Percentiles rank a stretch among this genome's conserved stretches.
These are phyloP conservation scores for Rhogogaster chlorosoma DNA, from an alignment of 2,888 invertebrate species.

Conservation along the genomic window DNA sequence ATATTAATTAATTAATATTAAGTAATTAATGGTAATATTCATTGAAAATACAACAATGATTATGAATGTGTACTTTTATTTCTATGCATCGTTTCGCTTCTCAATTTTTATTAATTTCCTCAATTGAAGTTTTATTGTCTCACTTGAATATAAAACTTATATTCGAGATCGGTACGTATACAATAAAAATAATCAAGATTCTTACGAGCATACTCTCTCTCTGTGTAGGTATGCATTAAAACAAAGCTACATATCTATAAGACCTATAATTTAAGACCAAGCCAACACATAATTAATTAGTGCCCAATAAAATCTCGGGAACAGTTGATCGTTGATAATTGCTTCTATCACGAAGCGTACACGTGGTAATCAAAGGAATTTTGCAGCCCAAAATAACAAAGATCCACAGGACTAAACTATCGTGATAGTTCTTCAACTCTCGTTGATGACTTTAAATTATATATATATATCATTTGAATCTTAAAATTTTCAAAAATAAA, in stretches of 20 bases:
- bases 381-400: not conserved
- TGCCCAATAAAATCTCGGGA: slow-evolving; percentile 22
- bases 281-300: not conserved
- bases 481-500: not conserved
- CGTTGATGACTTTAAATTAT: not conserved
- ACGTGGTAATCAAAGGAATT: not conserved
- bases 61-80: not conserved
- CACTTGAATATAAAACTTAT: not conserved
- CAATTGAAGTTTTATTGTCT: not conserved
- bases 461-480: not conserved
- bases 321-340: slow-evolving; percentile 9
- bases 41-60: not conserved
- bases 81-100: not conserved
- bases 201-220: not conserved
- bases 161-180: not conserved
- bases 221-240: not conserved
- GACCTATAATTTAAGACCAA: not conserved
- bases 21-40: too few relatives aligned
- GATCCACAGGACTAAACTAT: not conserved
- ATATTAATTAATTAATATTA: too few relatives aligned
- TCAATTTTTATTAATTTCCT: not conserved
- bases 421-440: not conserved
- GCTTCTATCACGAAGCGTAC: slow-evolving; percentile 7
- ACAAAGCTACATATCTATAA: not conserved
- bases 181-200: not conserved